A percentile compares a stretch with the other conserved stretches of the same genome.
These are phyloP conservation scores for Sitophilus oryzae DNA, from an alignment of 1,140 invertebrate genomes.

Conservation along the genomic window DNA sequence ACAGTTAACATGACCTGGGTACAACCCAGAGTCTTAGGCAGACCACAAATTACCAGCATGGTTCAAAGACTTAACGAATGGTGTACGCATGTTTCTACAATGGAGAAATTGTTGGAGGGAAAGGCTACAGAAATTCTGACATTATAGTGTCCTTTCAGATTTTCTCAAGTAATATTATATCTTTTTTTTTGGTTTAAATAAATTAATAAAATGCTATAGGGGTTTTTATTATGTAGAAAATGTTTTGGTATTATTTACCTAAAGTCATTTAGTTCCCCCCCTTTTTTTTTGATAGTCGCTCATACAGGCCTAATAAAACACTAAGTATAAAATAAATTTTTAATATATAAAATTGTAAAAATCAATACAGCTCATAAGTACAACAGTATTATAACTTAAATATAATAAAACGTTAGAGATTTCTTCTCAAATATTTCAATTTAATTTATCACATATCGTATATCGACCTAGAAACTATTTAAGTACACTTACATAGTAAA, in stretches of 20 bases:
- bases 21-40: constrained; percentile 83
- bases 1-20: constrained; percentile 84
- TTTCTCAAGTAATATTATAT: too few relatives aligned
- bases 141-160: constrained; percentile 53
- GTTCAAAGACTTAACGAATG: constrained; percentile 70
- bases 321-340: background rate
- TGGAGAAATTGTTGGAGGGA: constrained; percentile 75
- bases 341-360: background rate
- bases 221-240: too few relatives aligned
- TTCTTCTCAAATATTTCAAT: too few relatives aligned
- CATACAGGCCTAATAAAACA: too few relatives aligned
- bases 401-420: background rate
- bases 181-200: too few relatives aligned
- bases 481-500: too few relatives aligned
- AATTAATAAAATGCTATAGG: too few relatives aligned
- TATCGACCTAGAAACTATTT: too few relatives aligned
- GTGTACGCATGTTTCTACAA: constrained; percentile 75
- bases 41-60: constrained; percentile 69
- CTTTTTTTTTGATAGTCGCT: too few relatives aligned
- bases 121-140: constrained; percentile 81
- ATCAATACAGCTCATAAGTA: background rate
- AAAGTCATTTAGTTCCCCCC: too few relatives aligned
- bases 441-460: too few relatives aligned
- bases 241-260: too few relatives aligned
- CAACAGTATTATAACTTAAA: background rate